Conservation (phyloP, 2,797 vertebrate genomes). For the Ctenopoma kingsleyae region DNA sequence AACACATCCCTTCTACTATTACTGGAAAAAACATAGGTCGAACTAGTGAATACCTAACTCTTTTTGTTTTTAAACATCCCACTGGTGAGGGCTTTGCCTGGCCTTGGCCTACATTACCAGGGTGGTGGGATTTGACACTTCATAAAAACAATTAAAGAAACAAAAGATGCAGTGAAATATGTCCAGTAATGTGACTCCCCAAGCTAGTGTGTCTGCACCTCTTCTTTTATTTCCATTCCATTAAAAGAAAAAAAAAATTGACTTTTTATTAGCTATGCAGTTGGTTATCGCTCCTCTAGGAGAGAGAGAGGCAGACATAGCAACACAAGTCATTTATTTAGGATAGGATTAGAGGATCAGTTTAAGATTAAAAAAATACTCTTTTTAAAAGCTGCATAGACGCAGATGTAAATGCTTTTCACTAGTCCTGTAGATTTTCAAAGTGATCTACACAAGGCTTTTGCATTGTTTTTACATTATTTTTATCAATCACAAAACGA, state of each 20-base stretch:
- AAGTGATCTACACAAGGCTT: background rate
- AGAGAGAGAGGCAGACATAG: background rate
- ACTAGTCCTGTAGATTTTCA: too few relatives aligned
- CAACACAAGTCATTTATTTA: too few relatives aligned
- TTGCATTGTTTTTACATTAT: background rate
- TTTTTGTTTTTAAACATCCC: slow-evolving; percentile 63
- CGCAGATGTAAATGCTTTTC: too few relatives aligned
- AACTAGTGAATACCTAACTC: slow-evolving; percentile 50
- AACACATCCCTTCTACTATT: slow-evolving; percentile 58
- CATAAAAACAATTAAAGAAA: slow-evolving; percentile 47
- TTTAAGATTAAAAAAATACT: too few relatives aligned
- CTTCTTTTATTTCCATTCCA: background rate
- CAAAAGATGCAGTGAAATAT: slow-evolving; percentile 53
- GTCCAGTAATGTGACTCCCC: slow-evolving; percentile 45
- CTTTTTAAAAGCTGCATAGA: background rate
- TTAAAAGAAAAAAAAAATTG: background rate
- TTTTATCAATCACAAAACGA: background rate
- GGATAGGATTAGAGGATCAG: too few relatives aligned
- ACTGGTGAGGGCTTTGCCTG: slow-evolving; percentile 43
- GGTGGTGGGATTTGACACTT: slow-evolving; percentile 30
- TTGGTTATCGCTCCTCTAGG: slow-evolving; percentile 4
- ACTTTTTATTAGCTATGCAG: slow-evolving; percentile 1
- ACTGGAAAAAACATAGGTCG: slow-evolving; percentile 69
- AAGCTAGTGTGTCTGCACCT: slow-evolving; percentile 8
- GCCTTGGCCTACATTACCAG: slow-evolving; percentile 36